These are phyloP conservation scores for Leuciscus waleckii DNA, from an alignment of 2,797 vertebrate genomes.

Conservation along the genomic window DNA sequence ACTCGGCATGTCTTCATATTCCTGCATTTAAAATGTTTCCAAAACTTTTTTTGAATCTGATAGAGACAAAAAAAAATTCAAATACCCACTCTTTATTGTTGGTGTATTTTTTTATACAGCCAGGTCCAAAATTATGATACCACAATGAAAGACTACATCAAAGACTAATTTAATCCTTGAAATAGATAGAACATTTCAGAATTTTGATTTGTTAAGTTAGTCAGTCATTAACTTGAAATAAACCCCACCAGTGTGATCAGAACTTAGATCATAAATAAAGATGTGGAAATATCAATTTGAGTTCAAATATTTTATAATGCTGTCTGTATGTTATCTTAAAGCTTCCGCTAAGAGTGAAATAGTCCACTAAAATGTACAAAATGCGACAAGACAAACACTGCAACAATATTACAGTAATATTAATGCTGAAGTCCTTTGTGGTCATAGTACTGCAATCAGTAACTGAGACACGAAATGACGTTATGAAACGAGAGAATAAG, in stretches of 20 bases:
- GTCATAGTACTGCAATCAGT: background rate
- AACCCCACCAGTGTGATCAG: background rate
- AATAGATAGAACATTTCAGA: background rate
- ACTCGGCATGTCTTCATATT: slow-evolving; percentile 4
- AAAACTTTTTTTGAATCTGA: background rate
- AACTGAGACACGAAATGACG: background rate
- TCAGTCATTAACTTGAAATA: background rate
- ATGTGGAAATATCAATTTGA: background rate
- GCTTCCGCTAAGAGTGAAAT: background rate
- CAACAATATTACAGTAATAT: background rate
- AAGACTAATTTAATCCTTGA: background rate
- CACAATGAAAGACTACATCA: background rate
- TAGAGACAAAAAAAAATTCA: slow-evolving; percentile 13
- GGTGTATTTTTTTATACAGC: background rate
- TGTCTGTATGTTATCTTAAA: background rate
- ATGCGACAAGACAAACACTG: background rate
- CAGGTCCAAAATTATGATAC: background rate
- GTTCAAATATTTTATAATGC: background rate
- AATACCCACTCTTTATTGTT: slow-evolving; percentile 1
- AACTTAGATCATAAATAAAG: background rate
- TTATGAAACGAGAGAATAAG: background rate
- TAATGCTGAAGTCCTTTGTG: background rate
- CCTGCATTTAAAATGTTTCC: background rate
- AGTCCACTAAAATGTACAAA: background rate
- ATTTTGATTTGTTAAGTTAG: background rate